Evolutionary conservation across 2,888 invertebrate species (phyloP), one percentile per base, ranked within the genome.

Genomic region (Margaritifera margaritifera): DNA sequence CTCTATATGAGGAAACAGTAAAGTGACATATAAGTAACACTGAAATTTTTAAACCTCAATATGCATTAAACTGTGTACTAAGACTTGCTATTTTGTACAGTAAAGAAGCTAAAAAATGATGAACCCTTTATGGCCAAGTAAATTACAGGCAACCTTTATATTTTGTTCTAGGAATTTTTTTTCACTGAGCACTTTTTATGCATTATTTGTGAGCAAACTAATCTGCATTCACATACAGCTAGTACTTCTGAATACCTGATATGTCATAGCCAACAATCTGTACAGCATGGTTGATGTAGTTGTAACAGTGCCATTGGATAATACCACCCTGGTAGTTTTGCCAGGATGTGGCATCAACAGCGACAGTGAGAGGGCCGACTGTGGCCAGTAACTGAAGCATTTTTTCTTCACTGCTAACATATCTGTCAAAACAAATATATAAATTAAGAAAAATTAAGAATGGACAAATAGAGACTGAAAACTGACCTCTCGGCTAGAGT

Each of bases 261-360:
- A 93, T 89, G 85, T 96, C 94, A 87, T 96, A 96, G 1, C 96
- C 96, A 0, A 96, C 94, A 64, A 96, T 85, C 87, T 95, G 93
- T 0, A 95, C 95, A 0, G 95, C 95, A 85, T 96, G 96, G 88
- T 96, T 95, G 56, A 91, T 91, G 1, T 84, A 65, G 4, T 92
- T 92, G 66, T 93, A 93, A 91, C 96, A 96, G 84, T 95, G 94
- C 85, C 92, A 94, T 86, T 95, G 94, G 84, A 96, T 94, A 53
- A 95, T 92, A 0, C 96, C 96, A 0, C 95, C 95, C 15, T 95
- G 91, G 87, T 96, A 96, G 89, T 95, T 93, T 89, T 95, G 95
- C 96, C 96, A 96, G 1, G 93, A 93, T 50, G 94, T 91, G 0
- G 95, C 96, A 89, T 96, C 96, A 0, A 96, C 94, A 0, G 95